Evolutionary conservation across 2,113 vertebrate species (phyloP).

Genomic region (Terrapene triunguis): DNA sequence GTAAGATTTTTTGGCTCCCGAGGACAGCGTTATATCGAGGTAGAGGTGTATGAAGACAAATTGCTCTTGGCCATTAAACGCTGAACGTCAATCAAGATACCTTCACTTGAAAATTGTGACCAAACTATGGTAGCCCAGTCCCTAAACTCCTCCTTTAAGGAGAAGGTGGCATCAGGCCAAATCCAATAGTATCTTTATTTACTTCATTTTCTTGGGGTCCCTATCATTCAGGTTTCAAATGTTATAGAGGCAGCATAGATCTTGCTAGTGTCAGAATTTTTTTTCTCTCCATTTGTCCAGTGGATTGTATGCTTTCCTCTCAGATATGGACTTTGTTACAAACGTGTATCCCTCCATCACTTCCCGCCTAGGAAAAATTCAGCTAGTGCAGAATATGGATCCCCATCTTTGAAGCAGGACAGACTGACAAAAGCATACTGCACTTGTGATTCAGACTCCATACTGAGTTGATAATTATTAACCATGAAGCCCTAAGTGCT

Average conservation of each 20-base stretch:
- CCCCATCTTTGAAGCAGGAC: not conserved
- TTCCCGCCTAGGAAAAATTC: not conserved
- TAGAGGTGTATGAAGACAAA: not conserved
- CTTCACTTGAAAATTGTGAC: not conserved
- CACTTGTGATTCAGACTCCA: not conserved
- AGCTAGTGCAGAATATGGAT: not conserved
- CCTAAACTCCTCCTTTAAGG: not conserved
- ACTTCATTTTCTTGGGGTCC: fast-evolving
- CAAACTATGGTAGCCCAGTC: fast-evolving
- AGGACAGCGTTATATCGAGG: no score
- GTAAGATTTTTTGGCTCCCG: no score
- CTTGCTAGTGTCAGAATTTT: not conserved
- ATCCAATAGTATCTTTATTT: not conserved
- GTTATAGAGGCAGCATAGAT: not conserved
- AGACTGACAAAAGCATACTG: not conserved
- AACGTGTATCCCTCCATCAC: not conserved
- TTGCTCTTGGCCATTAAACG: not conserved
- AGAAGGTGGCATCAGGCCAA: not conserved
- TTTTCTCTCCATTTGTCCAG: not conserved
- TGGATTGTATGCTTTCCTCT: not conserved
- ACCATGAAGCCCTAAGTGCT: not conserved
- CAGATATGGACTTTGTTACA: not conserved
- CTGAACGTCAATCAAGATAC: not conserved
- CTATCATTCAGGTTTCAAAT: not conserved
- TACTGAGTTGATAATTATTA: not conserved